Conservation (phyloP, 2,113 vertebrate genomes). For the Osmerus mordax region DNA sequence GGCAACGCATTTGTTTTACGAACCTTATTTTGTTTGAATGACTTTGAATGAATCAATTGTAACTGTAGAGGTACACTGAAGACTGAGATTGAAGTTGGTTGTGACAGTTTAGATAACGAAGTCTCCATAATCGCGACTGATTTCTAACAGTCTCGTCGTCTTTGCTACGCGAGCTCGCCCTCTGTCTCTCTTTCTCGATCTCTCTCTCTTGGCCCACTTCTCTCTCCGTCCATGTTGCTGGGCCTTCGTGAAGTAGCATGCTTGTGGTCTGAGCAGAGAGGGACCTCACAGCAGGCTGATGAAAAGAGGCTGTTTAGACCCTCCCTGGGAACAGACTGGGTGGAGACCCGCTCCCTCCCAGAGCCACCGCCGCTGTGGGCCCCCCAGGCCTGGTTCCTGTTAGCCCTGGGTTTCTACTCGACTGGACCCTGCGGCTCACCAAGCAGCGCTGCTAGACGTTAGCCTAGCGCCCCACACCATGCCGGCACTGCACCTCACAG, state of each 20-base stretch:
- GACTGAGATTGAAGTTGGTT: not conserved
- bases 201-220: not conserved
- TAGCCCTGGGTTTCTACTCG: not conserved
- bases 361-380: not conserved
- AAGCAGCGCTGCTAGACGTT: not conserved
- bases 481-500: not conserved
- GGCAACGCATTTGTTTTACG: too few species aligned
- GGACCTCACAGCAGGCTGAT: slow-evolving; percentile 9
- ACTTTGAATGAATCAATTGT: not conserved
- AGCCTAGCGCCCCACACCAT: not conserved
- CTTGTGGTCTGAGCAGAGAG: not conserved
- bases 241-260: slow-evolving; percentile 4
- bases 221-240: not conserved
- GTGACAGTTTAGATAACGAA: not conserved
- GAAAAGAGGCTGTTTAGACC: slow-evolving; percentile 5
- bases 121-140: not conserved
- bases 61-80: not conserved
- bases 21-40: not conserved
- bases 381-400: not conserved
- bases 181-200: not conserved
- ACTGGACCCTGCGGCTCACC: too few species aligned
- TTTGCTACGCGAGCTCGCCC: not conserved
- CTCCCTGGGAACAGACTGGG: not conserved
- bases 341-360: not conserved
- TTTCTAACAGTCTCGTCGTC: not conserved